Base-by-base conservation (phyloP, 2,888 invertebrate species). In the Ectropis crepuscularia region DNA sequence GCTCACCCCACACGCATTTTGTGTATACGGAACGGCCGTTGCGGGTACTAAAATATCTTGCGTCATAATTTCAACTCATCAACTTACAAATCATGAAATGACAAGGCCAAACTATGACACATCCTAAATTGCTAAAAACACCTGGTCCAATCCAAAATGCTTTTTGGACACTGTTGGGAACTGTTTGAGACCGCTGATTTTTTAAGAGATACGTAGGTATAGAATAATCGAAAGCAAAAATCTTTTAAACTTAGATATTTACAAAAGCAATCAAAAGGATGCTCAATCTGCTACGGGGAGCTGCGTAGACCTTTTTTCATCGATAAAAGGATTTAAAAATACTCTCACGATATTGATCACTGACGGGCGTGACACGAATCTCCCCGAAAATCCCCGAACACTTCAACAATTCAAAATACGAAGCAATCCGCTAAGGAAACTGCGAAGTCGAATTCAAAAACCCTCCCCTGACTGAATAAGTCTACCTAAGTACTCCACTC, bases 401-500 rank as follows among this genome's bases (percentile, higher is more conserved):
- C 63, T 58, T 43, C 47, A 12, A 11, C 63, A 39, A 53, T 59
- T 49, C 58, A 47, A 57, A 57, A 65, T 57, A 61, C 64, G 37
- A 51, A 51, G 60, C 53, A 49, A 53, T 37, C 53, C 57, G 48
- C 38, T 53, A 57, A 53, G 48, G 60, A 65, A 60, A 54, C 50
- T 65, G 57, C 43, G 65, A 55, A 66, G 59, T 66, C 50, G 57
- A 66, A 67, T 61, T 60, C 63, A 46, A 67, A 67, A 67, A 63
- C 63, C 63, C 63, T 60, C 66, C 60, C 50, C 57, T 42, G 57
- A 36, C 48, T 65, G 64, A 61, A 65, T 60, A 60, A 57, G 60
- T 65, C 64, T 57, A 65, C 53, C 60, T 61, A 65, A 60, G 60
- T 65, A 65, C 64, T 61, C 53, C 51, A 60, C 57, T 57, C 64